Conservation (phyloP, 2,888 invertebrate species). For the Drosophila testacea region DNA sequence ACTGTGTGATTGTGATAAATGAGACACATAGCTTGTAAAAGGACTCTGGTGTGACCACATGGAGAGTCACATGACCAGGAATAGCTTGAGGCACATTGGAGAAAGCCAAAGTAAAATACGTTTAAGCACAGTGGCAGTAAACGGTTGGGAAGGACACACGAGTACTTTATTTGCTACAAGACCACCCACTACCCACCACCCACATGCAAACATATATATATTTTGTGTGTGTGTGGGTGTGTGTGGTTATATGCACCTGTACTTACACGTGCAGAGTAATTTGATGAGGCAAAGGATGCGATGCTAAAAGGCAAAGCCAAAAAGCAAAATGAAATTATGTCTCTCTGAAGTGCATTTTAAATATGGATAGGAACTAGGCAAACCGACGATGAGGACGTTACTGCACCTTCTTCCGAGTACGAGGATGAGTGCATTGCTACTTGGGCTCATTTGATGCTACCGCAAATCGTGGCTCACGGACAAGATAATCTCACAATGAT, state of each 20-base stretch:
- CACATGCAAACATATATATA: conserved; percentile 16
- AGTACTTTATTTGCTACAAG: conserved; percentile 41
- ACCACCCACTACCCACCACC: conserved; percentile 14
- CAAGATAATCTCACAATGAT: conserved; percentile 61
- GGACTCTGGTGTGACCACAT: conserved; percentile 19
- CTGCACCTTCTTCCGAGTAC: conserved; percentile 25
- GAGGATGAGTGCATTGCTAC: conserved; percentile 38
- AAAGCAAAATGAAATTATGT: conserved; percentile 76
- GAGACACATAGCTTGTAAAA: conserved; percentile 47
- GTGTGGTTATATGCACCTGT: conserved; percentile 50
- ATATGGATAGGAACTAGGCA: conserved; percentile 60
- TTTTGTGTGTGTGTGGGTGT: conserved; percentile 1
- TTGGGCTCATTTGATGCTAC: conserved; percentile 54
- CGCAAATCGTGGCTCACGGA: conserved; percentile 27
- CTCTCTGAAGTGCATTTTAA: conserved; percentile 75
- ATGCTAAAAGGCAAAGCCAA: conserved; percentile 50
- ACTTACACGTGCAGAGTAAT: conserved; percentile 70
- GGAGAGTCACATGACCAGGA: conserved; percentile 34
- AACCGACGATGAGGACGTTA: conserved; percentile 28
- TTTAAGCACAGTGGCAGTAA: conserved; percentile 62
- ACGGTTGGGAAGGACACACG: conserved; percentile 37
- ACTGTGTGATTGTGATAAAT: conserved; percentile 68
- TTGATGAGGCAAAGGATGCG: conserved; percentile 67
- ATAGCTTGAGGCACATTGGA: conserved; percentile 19
- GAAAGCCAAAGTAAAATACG: conserved; percentile 53